These are phyloP conservation scores for Diabrotica balteata DNA, from an alignment of 2,888 invertebrate species.

Conservation along the genomic window DNA sequence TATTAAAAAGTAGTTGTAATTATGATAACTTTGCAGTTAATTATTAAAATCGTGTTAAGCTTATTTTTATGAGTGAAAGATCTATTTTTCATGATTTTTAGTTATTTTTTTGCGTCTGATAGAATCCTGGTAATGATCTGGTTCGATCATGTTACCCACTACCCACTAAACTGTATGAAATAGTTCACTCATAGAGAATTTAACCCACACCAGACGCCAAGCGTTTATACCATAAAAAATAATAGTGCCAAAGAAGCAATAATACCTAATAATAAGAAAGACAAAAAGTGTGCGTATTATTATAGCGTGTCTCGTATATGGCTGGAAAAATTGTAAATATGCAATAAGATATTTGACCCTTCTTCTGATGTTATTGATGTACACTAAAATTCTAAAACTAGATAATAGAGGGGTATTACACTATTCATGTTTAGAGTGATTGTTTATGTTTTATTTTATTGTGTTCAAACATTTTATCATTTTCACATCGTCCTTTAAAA, in stretches of 20 bases:
- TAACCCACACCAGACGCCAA: conserved; percentile 3
- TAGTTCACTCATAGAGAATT: conserved; percentile 15
- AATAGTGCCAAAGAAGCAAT: conserved; percentile 21
- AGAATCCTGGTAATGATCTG: too few species aligned
- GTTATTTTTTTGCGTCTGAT: too few species aligned
- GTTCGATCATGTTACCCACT: conserved; percentile 5
- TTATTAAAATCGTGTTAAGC: too few species aligned
- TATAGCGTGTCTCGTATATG: conserved; percentile 18
- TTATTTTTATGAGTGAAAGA: too few species aligned
- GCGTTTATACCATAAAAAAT: conserved; percentile 7
- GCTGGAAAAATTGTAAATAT: conserved; percentile 44
- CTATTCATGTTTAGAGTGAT: too few species aligned
- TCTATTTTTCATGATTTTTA: too few species aligned
- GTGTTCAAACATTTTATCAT: too few species aligned
- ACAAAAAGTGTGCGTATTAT: conserved; percentile 1
- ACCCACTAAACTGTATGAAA: conserved; percentile 3
- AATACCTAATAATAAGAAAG: conserved; percentile 12
- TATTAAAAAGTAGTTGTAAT: too few species aligned
- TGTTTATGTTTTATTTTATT: too few species aligned
- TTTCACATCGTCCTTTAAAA: too few species aligned
- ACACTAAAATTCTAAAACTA: conserved; percentile 32
- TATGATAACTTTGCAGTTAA: too few species aligned
- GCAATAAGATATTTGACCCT: conserved; percentile 49
- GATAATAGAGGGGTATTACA: conserved; percentile 29
- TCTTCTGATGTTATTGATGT: conserved; percentile 42